Conservation (phyloP, 2,113 vertebrate genomes). For the Mustelus asterias region DNA sequence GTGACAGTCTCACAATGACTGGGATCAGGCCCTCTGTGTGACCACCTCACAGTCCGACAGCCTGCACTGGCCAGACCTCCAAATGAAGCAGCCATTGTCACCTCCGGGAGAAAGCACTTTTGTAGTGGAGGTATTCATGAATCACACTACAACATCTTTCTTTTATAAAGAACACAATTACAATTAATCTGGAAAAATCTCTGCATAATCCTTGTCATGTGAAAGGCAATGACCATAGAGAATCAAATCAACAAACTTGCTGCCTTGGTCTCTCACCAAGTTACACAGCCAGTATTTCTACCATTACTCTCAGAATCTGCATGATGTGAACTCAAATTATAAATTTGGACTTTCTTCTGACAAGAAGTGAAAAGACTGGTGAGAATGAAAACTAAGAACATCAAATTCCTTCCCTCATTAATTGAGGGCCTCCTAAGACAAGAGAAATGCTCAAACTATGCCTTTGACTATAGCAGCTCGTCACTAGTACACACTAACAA, state of each 20-base stretch:
- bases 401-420: not conserved
- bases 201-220: no score
- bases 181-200: not conserved
- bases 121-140: no score
- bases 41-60: not conserved
- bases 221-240: no score
- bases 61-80: not conserved
- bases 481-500: not conserved
- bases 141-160: not conserved
- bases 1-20: not conserved
- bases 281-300: no score
- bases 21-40: no score
- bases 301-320: no score
- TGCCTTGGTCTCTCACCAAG: no score
- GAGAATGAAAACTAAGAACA: not conserved
- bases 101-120: not conserved
- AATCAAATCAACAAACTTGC: no score
- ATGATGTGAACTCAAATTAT: no score
- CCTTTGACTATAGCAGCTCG: not conserved
- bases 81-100: not conserved
- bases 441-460: not conserved
- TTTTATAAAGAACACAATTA: not conserved
- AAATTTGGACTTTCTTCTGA: not conserved
- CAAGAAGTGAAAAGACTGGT: not conserved
- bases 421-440: not conserved